Evolutionary conservation across 2,888 invertebrate genomes (phyloP).

Genomic region (Apoda limacodes): DNA sequence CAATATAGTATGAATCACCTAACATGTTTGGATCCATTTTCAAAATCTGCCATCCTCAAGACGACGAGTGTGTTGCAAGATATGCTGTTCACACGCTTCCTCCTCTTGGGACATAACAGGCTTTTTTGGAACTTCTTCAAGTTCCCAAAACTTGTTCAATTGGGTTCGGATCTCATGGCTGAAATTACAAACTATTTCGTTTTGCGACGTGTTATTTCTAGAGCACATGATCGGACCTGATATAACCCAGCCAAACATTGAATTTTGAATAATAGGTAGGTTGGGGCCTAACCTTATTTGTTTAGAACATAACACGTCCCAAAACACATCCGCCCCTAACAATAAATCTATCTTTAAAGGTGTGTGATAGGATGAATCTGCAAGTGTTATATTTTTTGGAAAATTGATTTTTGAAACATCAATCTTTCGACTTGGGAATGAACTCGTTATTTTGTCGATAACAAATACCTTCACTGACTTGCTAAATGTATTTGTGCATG

Average conservation of each 20-base stretch:
- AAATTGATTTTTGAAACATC: too few relatives aligned
- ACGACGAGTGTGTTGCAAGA: constrained; percentile 15
- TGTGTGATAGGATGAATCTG: neutral
- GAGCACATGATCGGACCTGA: constrained; percentile 1
- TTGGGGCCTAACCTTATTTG: constrained; percentile 13
- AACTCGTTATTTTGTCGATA: too few relatives aligned
- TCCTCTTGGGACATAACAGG: too few relatives aligned
- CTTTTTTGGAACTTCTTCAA: too few relatives aligned
- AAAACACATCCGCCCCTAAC: too few relatives aligned
- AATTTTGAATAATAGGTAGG: constrained; percentile 8
- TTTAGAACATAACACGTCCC: constrained; percentile 7
- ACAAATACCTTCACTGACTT: constrained; percentile 5
- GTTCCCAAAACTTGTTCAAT: constrained; percentile 20
- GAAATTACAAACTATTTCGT: constrained; percentile 5
- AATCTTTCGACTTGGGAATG: too few relatives aligned
- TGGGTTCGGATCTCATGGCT: constrained; percentile 6
- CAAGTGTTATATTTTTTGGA: constrained; percentile 4
- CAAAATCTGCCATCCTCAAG: constrained; percentile 20
- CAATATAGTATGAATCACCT: constrained; percentile 19
- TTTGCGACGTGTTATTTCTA: neutral
- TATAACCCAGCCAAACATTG: too few relatives aligned
- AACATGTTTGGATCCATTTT: constrained; percentile 12
- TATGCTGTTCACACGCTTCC: too few relatives aligned
- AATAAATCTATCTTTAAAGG: constrained; percentile 6
- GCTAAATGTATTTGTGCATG: too few relatives aligned